These are phyloP conservation scores for Megalurothrips usitatus DNA, from an alignment of 2,888 invertebrate species.

Conservation along the genomic window DNA sequence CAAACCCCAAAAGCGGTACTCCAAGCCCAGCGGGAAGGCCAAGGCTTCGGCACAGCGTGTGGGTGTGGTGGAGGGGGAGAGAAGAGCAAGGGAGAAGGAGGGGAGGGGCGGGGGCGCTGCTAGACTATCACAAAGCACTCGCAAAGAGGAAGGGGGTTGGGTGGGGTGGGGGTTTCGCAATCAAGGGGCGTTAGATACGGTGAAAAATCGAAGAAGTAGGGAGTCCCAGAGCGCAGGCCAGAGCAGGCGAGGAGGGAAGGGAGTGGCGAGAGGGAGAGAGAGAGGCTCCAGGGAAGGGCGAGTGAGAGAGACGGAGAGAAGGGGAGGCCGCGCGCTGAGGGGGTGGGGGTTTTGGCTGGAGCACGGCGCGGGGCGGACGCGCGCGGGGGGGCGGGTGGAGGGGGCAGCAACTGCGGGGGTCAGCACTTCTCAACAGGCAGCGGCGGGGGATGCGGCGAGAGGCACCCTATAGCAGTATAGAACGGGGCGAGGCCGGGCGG, in stretches of 20 bases:
- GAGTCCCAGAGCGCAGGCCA: neutral
- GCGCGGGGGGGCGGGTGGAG: neutral
- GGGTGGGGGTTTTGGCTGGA: neutral
- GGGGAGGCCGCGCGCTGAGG: neutral
- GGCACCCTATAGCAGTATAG: neutral
- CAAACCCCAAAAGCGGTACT: neutral
- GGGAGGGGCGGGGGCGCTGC: neutral
- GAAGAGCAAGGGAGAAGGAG: neutral
- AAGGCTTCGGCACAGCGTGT: neutral
- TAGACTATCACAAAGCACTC: neutral
- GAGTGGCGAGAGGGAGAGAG: neutral
- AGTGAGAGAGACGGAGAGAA: neutral
- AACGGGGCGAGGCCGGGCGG: neutral
- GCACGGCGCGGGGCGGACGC: neutral
- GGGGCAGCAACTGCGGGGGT: constrained; percentile 15
- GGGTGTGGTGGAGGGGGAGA: neutral
- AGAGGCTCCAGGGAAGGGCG: neutral
- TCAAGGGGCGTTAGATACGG: constrained; percentile 25
- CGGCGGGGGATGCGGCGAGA: neutral
- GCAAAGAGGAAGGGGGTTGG: neutral
- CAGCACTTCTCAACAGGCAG: constrained; percentile 19
- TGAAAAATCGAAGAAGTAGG: constrained; percentile 14
- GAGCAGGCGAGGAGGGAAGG: neutral
- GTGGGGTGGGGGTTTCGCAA: neutral
- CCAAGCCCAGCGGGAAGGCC: neutral